Evolutionary conservation across 1,140 invertebrate species (phyloP), one percentile per base, ranked within the genome.

Genomic region (Drosophila seguyi): DNA sequence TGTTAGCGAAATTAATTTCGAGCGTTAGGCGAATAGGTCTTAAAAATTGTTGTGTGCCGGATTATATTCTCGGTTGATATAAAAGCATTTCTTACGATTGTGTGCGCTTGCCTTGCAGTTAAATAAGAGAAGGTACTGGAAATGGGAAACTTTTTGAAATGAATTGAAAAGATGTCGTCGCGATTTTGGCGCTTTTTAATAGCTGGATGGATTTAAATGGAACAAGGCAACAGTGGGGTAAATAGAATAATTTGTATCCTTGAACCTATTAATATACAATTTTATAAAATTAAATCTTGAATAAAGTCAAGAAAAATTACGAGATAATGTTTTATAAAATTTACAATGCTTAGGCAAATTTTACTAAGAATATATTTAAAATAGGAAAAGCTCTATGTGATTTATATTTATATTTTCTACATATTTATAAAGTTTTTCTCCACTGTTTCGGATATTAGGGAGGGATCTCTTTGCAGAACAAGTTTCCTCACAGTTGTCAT

Each of bases 1-100:
- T 88, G 84, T 87, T 88, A 88, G 84, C 80, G 84, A 87, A 87
- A 87, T 87, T 87, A 88, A 88, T 87, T 87, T 87, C 80, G 58
- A 71, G 67, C 75, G 56, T 80, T 81, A 86, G 77, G 47, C 81
- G 80, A 74, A 79, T 60, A 79, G 84, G 80, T 88, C 84, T 87
- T 88, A 84, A 88, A 53, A 38, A 53, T 87, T 84, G 67, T 85
- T n/a, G n/a, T n/a, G 66, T 75, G 38, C 59, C 75, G 80, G 84
- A 83, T 88, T 87, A 87, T 87, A 87, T 81, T 84, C 68, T 76
- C 41, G 38, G 44, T 47, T 59, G 67, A 73, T 62, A 75, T 88
- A 87, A 87, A 87, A 87, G 84, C 84, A 84, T 88, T 87, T 80
- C 77, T 87, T 77, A 88, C 76, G 84, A 87, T 84, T 87, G 84